Evolutionary conservation across 1,140 invertebrate species (phyloP), one percentile per base, ranked within the genome.

Genomic region (Platyura marginata): DNA sequence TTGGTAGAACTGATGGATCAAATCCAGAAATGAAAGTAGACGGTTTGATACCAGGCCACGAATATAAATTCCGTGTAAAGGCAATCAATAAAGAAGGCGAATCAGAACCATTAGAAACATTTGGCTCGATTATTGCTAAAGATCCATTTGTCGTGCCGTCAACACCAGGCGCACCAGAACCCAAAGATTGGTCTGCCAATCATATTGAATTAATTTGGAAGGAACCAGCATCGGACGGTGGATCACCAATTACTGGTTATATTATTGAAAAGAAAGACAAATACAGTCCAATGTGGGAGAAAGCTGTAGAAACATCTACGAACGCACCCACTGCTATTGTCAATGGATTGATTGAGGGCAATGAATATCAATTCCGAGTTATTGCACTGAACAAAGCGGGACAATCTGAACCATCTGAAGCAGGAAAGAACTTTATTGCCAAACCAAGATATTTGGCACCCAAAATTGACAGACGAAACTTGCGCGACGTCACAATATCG

Each of bases 291-390:
- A 77, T 90, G 52, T 87, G 90, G 89, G 84, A 92, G 61, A 87
- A 91, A 57, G 85, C 84, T 25, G 52, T 81, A 19, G 87, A 92
- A 65, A 86, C 80, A 0, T 77, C 78, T 45, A 71, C 67, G 18
- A 68, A 79, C 3, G 68, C 70, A 13, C 80, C 81, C 1, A 72
- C 75, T 48, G 86, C 74, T 29, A 72, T 75, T 34, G 75, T 93
- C 2, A 81, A 78, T 47, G 89, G 90, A 43, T 64, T 98, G 3
- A 84, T 92, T 49, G 92, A 97, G 70, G 93, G 93, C 36, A 90
- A 93, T 57, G 90, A 96, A 60, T 98, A 98, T 60, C 90, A 98
- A 61, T 98, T 98, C 76, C 77, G 94, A n/a, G 84, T 98, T 3
- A 85, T 88, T 51, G 93, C 94, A 23, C 70, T 93, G 20, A 97